Evolutionary conservation across 2,113 vertebrate species (phyloP).

Genomic region (Diadophis punctatus): DNA sequence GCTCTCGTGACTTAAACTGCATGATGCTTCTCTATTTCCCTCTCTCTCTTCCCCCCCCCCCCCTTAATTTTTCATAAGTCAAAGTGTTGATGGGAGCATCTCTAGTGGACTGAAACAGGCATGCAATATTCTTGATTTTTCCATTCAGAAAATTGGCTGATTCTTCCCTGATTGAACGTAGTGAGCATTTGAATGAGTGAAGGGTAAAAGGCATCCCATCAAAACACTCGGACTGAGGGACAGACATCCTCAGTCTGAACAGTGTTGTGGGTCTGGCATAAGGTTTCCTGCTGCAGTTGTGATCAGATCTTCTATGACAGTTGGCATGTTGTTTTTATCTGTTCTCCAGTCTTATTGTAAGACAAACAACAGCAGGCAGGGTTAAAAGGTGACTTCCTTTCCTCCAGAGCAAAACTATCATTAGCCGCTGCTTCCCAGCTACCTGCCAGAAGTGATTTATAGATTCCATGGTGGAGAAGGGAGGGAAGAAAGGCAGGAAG

Average conservation of each 20-base stretch:
- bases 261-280: conserved; percentile 1
- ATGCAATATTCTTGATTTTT: not conserved
- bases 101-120: not conserved
- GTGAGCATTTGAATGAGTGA: not conserved
- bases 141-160: not conserved
- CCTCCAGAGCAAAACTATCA: conserved; percentile 75
- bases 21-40: not conserved
- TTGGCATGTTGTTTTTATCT: conserved; percentile 67
- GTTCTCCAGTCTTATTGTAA: conserved; percentile 75
- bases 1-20: not conserved
- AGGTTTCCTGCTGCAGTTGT: conserved; percentile 60
- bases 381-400: conserved; percentile 96
- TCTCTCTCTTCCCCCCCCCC: no score
- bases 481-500: not conserved
- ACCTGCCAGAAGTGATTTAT: conserved; percentile 93
- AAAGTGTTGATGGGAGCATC: not conserved
- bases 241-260: not conserved
- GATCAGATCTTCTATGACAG: conserved; percentile 49
- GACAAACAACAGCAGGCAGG: conserved; percentile 86
- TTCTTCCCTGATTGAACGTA: not conserved
- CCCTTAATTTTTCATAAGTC: not conserved
- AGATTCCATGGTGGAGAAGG: conserved; percentile 22
- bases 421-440: conserved; percentile 93
- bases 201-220: not conserved
- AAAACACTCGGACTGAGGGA: not conserved